Base-by-base conservation (phyloP, 1,140 invertebrate genomes). In the Tetramorium simillimum region DNA sequence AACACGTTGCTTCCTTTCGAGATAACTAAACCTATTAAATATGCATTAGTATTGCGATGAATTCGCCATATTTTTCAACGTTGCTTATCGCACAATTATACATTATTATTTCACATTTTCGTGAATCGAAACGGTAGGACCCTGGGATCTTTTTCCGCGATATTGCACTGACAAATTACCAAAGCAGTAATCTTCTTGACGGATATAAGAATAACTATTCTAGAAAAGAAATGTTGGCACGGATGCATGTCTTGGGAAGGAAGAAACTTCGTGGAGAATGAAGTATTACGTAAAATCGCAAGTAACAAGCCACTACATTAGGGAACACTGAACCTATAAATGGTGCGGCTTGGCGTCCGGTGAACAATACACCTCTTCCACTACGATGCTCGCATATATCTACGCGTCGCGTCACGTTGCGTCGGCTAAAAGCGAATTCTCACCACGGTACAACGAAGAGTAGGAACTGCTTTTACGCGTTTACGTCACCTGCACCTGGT, bases 371-470 rank as follows among this genome's bases (percentile, higher is more conserved):
- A 37, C 6, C 72, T 75, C 73, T 76, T 76, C 51, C 73, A 76
- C 33, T 56, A 40, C 51, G 53, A 43, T 53, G 46, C 12, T 49
- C 51, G 70, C 58, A 60, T 86, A 60, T 28, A 67, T 49, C 60
- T 40, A 63, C 46, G 33, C 53, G 5, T 40, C 63, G n/a, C 9
- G 63, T 46, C 72, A 56, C 49, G 51, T 37, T 51, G 72, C 33
- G 28, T 21, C 51, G n/a, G 14, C 84, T 86, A 72, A 86, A 88
- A 62, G 75, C 33, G 46, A 87, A 73, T 86, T 87, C 84, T 77
- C 72, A 37, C 69, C 65, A 72, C 37, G 37, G 53, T 16, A 58
- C 14, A 24, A 14, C 73, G n/a, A 58, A 43, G 33, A 43, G 72
- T 40, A 60, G 53, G n/a, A 43, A 40, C 18, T 75, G 53, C 53